These are phyloP conservation scores for Ophion ventricosus DNA, from an alignment of 2,888 invertebrate species.

Conservation along the genomic window DNA sequence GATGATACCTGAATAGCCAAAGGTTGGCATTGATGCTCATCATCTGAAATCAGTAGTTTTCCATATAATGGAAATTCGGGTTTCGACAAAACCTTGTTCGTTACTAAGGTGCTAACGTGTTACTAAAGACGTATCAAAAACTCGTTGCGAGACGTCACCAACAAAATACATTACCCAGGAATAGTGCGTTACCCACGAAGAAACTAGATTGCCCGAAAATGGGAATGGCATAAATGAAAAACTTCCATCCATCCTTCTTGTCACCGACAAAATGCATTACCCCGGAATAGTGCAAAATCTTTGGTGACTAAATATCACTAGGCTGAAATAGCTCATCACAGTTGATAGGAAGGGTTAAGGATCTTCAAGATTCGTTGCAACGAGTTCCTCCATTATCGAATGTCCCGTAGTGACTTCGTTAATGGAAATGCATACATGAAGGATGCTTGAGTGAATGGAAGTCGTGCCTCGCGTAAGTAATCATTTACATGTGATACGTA, in stretches of 20 bases:
- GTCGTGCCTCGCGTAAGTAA: constrained; percentile 25
- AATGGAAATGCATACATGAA: constrained; percentile 23
- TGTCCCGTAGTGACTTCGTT: constrained; percentile 11
- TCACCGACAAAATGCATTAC: background rate
- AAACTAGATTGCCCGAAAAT: background rate
- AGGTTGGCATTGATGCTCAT: background rate
- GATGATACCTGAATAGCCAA: background rate
- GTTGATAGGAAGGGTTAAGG: background rate
- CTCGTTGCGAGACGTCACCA: background rate
- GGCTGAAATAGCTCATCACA: background rate
- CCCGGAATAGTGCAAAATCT: background rate
- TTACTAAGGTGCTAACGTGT: background rate
- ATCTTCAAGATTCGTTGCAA: constrained; percentile 1
- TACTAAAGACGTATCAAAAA: background rate
- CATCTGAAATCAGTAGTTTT: background rate
- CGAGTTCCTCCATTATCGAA: constrained; percentile 1
- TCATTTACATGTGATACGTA: constrained; percentile 65
- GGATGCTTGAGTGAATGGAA: constrained; percentile 1
- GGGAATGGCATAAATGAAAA: background rate
- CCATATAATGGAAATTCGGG: background rate
- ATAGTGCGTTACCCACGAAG: background rate
- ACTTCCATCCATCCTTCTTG: background rate
- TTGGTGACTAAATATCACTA: background rate
- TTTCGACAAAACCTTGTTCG: background rate
- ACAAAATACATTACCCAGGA: background rate